These are phyloP conservation scores for Gambusia holbrooki DNA, from an alignment of 2,113 vertebrate genomes.

Conservation along the genomic window DNA sequence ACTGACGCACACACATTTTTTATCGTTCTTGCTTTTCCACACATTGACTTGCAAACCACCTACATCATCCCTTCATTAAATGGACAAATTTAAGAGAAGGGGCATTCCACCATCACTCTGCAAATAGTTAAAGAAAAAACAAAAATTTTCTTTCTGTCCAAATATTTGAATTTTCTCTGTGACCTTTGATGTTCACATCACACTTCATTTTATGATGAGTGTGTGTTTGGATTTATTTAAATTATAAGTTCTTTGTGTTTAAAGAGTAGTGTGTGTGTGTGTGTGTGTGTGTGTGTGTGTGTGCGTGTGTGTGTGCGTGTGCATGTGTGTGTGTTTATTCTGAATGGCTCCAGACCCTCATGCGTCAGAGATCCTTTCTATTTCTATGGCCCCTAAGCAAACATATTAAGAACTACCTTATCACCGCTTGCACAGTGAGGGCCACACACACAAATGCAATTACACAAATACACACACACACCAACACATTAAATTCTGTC, in stretches of 20 bases:
- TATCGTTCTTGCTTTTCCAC: slow-evolving; percentile 2
- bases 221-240: not conserved
- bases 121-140: slow-evolving; percentile 4
- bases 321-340: slow-evolving; percentile 34
- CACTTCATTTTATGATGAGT: not conserved
- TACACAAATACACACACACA: slow-evolving; percentile 41
- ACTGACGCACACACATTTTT: slow-evolving; percentile 46
- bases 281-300: slow-evolving; percentile 3
- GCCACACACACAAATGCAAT: slow-evolving; percentile 29
- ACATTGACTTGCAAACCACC: not conserved
- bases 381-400: slow-evolving; percentile 77
- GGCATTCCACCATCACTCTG: slow-evolving; percentile 24
- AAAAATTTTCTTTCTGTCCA: not conserved
- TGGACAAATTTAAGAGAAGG: not conserved
- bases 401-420: slow-evolving; percentile 83
- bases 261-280: not conserved
- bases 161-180: not conserved
- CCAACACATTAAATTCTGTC: slow-evolving; percentile 43
- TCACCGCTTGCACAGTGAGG: slow-evolving; percentile 79
- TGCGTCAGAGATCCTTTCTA: slow-evolving; percentile 81
- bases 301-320: slow-evolving; percentile 33
- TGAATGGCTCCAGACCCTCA: slow-evolving; percentile 68
- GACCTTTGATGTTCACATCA: slow-evolving; percentile 54
- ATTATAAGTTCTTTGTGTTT: not conserved
- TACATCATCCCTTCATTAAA: not conserved